phyloP scores from a whole-genome alignment of 1,140 invertebrate species.

The Venustaconcha ellipsiformis region DNA sequence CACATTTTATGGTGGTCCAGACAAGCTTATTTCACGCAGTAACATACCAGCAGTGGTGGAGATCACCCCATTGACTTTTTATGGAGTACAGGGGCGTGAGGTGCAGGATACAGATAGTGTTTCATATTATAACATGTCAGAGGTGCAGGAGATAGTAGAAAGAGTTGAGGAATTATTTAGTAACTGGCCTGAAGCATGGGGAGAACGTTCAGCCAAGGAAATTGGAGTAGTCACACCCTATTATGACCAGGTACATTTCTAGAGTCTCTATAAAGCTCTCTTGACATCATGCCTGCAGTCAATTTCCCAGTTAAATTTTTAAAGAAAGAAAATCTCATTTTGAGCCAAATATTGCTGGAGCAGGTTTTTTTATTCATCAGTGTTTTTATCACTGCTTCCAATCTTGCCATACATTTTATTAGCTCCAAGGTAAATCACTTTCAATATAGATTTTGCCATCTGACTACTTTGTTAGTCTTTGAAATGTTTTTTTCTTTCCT shows the following conservation, averaged over 20 bases:
- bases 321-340: no score
- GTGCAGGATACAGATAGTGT: constrained; percentile 81
- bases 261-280: background rate
- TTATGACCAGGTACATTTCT: constrained; percentile 79
- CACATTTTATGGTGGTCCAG: constrained; percentile 81
- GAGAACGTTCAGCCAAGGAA: constrained; percentile 78
- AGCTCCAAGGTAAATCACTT: no score
- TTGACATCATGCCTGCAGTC: no score
- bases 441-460: no score
- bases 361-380: no score
- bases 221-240: constrained; percentile 88
- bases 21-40: constrained; percentile 48
- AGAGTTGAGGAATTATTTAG: constrained; percentile 77
- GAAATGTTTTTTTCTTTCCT: no score
- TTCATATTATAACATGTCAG: constrained; percentile 85
- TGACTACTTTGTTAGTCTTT: no score
- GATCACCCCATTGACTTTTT: constrained; percentile 80
- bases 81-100: constrained; percentile 82
- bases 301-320: no score
- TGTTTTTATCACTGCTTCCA: no score
- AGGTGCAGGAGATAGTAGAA: constrained; percentile 83
- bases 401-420: no score
- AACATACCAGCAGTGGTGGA: constrained; percentile 51
- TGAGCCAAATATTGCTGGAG: no score
- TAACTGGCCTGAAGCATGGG: constrained; percentile 82